Percentiles rank a stretch among this genome's conserved stretches.
Conservation (phyloP, 2,888 invertebrate species). For the Nomada ruficornis region DNA sequence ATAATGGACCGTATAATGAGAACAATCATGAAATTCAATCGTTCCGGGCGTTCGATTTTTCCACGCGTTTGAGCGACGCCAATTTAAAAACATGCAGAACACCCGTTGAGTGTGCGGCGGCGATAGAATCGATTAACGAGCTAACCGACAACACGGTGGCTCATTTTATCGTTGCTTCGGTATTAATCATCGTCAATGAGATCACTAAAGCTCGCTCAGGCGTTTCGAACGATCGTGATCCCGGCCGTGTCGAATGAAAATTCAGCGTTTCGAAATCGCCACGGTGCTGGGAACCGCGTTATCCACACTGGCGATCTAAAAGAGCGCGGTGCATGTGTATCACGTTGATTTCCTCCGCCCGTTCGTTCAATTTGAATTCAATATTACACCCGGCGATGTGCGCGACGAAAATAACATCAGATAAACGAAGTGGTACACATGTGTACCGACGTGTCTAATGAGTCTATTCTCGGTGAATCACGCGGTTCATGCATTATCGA, state of each 20-base stretch:
- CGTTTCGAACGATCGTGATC: conserved; percentile 13
- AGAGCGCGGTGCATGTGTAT: neutral
- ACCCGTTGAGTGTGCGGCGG: neutral
- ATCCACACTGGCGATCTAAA: conserved; percentile 7
- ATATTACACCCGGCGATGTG: conserved; percentile 5
- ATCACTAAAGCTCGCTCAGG: neutral
- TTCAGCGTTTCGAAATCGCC: conserved; percentile 30
- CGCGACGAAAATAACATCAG: conserved; percentile 24
- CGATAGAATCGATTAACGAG: conserved; percentile 18
- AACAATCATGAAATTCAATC: too few relatives aligned
- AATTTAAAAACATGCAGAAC: neutral
- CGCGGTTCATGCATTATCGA: neutral
- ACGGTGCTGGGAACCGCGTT: neutral
- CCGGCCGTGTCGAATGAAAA: conserved; percentile 7
- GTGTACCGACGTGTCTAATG: conserved; percentile 21
- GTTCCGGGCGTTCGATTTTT: neutral
- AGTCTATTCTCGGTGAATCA: conserved; percentile 31
- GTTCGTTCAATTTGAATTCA: conserved; percentile 34
- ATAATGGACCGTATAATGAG: too few relatives aligned
- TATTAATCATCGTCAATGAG: conserved; percentile 23
- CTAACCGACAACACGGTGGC: neutral
- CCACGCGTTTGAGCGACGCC: too few relatives aligned
- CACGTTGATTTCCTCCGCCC: conserved; percentile 1
- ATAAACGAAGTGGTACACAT: conserved; percentile 22
- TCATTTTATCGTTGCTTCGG: conserved; percentile 4